These are phyloP conservation scores for Bombus ignitus DNA, from an alignment of 1,140 invertebrate species.

Conservation along the genomic window DNA sequence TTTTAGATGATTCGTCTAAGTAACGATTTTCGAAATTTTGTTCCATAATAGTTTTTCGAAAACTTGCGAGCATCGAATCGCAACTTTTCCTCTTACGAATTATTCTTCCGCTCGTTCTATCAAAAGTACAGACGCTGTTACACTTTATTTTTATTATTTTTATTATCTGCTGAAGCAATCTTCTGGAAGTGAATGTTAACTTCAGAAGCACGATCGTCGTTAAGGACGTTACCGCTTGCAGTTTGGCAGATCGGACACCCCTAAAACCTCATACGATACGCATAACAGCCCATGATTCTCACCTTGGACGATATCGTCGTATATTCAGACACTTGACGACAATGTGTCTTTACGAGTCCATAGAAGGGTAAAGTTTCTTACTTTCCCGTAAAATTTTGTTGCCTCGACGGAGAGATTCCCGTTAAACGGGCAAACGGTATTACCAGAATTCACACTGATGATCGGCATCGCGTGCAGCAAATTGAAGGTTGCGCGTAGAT, in stretches of 20 bases:
- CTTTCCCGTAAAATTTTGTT: neutral
- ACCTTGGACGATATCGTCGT: neutral
- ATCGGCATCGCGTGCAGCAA: conserved; percentile 70
- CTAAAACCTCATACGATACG: neutral
- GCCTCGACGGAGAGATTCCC: neutral
- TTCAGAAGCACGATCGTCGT: neutral
- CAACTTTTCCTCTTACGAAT: too few relatives aligned
- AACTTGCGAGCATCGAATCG: too few relatives aligned
- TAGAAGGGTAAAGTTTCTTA: neutral
- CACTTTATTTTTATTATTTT: too few relatives aligned
- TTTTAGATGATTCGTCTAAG: too few relatives aligned
- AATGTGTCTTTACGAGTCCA: neutral
- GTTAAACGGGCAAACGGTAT: conserved; percentile 22
- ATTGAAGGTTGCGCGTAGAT: conserved; percentile 63
- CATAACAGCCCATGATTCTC: neutral
- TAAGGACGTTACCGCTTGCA: neutral
- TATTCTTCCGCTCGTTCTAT: too few relatives aligned
- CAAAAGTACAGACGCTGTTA: too few relatives aligned
- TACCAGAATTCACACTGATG: conserved; percentile 15
- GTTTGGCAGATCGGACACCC: neutral
- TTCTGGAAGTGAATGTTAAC: neutral
- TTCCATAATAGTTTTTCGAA: too few relatives aligned
- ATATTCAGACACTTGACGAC: neutral
- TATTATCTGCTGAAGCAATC: neutral
- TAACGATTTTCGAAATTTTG: too few relatives aligned